These are phyloP conservation scores for Anoplolepis gracilipes DNA, from an alignment of 1,140 invertebrate species.

Conservation along the genomic window DNA sequence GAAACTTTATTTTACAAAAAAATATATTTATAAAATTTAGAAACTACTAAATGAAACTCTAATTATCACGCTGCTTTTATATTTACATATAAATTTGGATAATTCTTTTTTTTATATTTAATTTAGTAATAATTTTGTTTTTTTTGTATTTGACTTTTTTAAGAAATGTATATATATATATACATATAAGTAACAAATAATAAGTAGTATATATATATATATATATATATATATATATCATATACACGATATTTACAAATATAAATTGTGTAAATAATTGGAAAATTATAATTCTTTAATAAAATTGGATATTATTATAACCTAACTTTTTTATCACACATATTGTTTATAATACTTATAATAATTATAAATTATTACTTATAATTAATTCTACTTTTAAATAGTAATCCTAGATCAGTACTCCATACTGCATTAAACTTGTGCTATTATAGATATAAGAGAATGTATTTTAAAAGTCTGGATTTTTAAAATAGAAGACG, in stretches of 20 bases:
- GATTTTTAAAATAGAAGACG: too few species aligned
- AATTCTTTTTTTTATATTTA: not conserved
- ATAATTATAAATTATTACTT: too few species aligned
- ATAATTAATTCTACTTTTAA: too few species aligned
- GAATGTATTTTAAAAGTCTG: too few species aligned
- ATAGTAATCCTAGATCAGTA: too few species aligned
- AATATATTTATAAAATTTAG: not conserved
- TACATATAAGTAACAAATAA: too few species aligned
- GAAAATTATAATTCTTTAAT: not conserved
- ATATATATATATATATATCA: too few species aligned
- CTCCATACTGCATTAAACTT: too few species aligned
- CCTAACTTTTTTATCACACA: not conserved
- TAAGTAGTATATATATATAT: too few species aligned
- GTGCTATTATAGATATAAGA: too few species aligned
- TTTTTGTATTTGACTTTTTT: not conserved
- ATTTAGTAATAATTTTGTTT: too few species aligned
- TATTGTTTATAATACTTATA: not conserved
- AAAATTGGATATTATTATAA: not conserved
- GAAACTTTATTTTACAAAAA: constrained; percentile 15
- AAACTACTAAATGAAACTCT: constrained; percentile 5
- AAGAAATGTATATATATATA: not conserved
- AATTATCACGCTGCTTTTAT: not conserved
- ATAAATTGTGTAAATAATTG: constrained; percentile 1
- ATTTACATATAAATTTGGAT: too few species aligned
- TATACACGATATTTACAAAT: not conserved